Base-by-base conservation (phyloP, 2,888 invertebrate species). In the Scaeva pyrastri region DNA sequence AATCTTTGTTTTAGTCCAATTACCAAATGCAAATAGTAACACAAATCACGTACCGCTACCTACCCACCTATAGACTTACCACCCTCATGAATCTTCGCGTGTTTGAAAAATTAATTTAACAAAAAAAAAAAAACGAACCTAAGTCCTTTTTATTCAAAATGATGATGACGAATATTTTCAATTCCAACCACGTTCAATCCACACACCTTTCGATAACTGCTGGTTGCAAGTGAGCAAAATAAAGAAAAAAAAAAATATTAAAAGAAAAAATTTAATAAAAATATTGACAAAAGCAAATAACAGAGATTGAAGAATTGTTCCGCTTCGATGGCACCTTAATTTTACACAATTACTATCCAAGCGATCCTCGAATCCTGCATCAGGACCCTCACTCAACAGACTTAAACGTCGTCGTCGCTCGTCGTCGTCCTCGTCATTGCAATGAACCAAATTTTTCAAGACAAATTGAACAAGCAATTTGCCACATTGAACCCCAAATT, bases 381-480 rank as follows among this genome's bases (percentile, higher is more conserved):
- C 52, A 52, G 14, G 48, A 19, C 39, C 68, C n/a, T n/a, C 21
- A 66, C 36, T 48, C 19, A 7, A 50, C 45, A 39, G 12, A 39
- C 2, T 1, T 31, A 31, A 7, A 31, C 52, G 62, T 56, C 74
- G 41, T 76, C 68, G 64, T 73, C 62, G 70, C 82, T n/a, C n/a
- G n/a, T n/a, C n/a, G n/a, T n/a, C n/a, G n/a, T n/a, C n/a, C n/a
- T n/a, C n/a, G 41, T 76, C 68, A 70, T 73, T 68, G 70, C 82
- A 74, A 85, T 55, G 45, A 75, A 52, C 14, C 50, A n/a, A 70
- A 71, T 62, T 58, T 80, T 81, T 66, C 45, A 82, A 70, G 82
- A 81, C 56, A 64, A 81, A 70, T 60, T 41, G 73, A 82, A 73
- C 68, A 77, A 81, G 52, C 76, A 82, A 86, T 86, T 86, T 86